A percentile compares a stretch with the other conserved stretches of the same genome.
phyloP scores from a whole-genome alignment of 2,797 vertebrate species.

The Triplophysa bombifrons region DNA sequence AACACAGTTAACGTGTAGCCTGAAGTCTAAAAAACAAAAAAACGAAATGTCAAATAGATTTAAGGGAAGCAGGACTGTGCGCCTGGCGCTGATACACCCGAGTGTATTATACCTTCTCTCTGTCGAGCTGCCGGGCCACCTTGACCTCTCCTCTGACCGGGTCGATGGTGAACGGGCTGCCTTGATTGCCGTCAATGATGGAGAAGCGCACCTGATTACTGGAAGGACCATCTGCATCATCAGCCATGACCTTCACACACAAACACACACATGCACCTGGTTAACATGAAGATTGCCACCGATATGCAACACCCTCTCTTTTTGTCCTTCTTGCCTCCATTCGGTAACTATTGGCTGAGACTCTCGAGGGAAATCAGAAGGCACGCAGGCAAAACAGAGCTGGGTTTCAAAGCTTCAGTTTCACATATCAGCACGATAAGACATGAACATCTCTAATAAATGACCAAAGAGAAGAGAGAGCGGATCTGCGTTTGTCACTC shows the following conservation, averaged over 20 bases:
- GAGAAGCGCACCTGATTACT: slow-evolving; percentile 86
- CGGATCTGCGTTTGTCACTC: not conserved
- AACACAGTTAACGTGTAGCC: slow-evolving; percentile 91
- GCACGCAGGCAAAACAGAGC: slow-evolving; percentile 40
- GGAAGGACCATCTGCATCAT: slow-evolving; percentile 91
- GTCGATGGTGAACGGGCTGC: slow-evolving; percentile 92
- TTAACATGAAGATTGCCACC: slow-evolving; percentile 30
- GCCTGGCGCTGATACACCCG: slow-evolving; percentile 52
- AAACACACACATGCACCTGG: slow-evolving; percentile 56
- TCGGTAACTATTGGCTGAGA: slow-evolving; percentile 44
- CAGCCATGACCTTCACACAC: slow-evolving; percentile 85
- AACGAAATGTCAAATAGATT: slow-evolving; percentile 7
- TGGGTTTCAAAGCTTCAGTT: slow-evolving; percentile 65
- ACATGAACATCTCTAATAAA: slow-evolving; percentile 60
- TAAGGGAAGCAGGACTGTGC: slow-evolving; percentile 34
- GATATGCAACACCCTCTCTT: slow-evolving; percentile 13
- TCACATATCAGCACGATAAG: slow-evolving; percentile 60
- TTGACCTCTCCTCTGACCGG: slow-evolving; percentile 86
- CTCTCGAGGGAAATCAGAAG: slow-evolving; percentile 43
- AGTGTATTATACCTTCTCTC: slow-evolving; percentile 84
- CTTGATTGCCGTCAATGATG: slow-evolving; percentile 91
- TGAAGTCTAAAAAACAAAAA: slow-evolving; percentile 81
- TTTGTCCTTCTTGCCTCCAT: slow-evolving; percentile 21
- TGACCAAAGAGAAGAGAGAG: slow-evolving; percentile 30
- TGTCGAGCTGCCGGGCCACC: slow-evolving; percentile 90